These are phyloP conservation scores for Lagorchestes hirsutus DNA, from an alignment of 2,797 vertebrate genomes.

Conservation along the genomic window DNA sequence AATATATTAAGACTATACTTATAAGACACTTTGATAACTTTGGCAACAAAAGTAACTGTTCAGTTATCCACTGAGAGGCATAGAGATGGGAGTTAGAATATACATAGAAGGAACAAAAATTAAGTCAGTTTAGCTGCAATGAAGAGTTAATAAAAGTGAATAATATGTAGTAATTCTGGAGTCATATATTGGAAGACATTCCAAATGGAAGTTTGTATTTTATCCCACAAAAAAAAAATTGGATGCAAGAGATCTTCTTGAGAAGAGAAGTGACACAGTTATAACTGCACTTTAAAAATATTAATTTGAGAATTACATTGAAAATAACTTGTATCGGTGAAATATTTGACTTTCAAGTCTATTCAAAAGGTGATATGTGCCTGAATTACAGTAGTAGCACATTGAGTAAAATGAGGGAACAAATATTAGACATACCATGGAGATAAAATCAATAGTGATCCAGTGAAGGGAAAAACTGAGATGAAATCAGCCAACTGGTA, in stretches of 20 bases:
- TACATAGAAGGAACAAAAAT: not conserved
- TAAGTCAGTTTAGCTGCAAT: not conserved
- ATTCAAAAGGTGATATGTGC: not conserved
- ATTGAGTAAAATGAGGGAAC: not conserved
- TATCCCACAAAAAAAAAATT: not conserved
- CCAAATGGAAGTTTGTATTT: not conserved
- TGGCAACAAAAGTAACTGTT: not conserved
- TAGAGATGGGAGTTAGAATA: not conserved
- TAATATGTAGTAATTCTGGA: not conserved
- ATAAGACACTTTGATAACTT: not conserved
- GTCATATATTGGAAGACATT: not conserved
- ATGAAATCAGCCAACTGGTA: not conserved
- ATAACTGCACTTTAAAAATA: too few species aligned
- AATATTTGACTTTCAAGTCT: not conserved
- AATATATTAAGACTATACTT: too few species aligned
- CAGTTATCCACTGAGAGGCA: not conserved
- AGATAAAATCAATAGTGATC: not conserved
- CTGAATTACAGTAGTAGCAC: too few species aligned
- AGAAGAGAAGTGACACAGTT: too few species aligned
- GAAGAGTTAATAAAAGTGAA: not conserved
- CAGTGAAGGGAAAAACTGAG: not conserved
- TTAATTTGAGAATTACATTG: too few species aligned
- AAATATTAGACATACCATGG: not conserved
- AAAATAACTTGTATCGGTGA: not conserved
- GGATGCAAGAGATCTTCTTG: not conserved